Conservation (phyloP, 1,140 invertebrate species). For the Tigriopus japonicus region DNA sequence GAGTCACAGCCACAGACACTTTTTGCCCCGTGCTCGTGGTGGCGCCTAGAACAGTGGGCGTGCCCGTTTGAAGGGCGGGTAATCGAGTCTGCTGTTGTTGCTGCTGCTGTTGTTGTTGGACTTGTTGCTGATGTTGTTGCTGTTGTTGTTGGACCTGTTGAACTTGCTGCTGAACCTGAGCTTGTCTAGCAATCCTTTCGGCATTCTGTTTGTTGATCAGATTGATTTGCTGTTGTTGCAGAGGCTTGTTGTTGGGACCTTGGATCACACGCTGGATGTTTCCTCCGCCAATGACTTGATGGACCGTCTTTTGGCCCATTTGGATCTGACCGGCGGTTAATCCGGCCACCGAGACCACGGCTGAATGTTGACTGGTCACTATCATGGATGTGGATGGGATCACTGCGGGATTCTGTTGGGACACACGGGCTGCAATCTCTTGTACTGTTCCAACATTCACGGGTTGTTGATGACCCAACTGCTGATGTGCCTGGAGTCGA, state of each 20-base stretch:
- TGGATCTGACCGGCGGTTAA: neutral
- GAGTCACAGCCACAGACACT: conserved; percentile 7
- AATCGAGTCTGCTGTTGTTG: conserved; percentile 9
- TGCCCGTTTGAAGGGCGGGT: conserved; percentile 3
- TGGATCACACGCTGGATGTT: too few relatives aligned
- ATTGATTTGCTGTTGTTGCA: conserved; percentile 4
- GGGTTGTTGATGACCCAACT: neutral
- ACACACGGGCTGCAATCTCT: neutral
- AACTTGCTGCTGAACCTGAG: conserved; percentile 17
- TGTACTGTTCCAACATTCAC: too few relatives aligned
- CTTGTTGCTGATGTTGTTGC: conserved; percentile 18
- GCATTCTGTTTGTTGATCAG: neutral
- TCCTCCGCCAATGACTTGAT: too few relatives aligned
- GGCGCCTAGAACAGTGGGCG: conserved; percentile 13
- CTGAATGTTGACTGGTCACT: neutral
- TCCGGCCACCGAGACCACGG: conserved; percentile 11
- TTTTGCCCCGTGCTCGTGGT: conserved; percentile 12
- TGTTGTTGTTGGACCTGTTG: conserved; percentile 17
- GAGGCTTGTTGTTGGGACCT: too few relatives aligned
- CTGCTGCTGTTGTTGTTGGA: conserved; percentile 17
- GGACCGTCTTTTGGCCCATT: too few relatives aligned
- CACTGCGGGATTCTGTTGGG: neutral
- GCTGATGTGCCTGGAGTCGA: neutral
- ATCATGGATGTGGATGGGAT: neutral
- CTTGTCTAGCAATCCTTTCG: conserved; percentile 9